Conservation (phyloP, 2,888 invertebrate species). For the Stenichneumon culpator region DNA sequence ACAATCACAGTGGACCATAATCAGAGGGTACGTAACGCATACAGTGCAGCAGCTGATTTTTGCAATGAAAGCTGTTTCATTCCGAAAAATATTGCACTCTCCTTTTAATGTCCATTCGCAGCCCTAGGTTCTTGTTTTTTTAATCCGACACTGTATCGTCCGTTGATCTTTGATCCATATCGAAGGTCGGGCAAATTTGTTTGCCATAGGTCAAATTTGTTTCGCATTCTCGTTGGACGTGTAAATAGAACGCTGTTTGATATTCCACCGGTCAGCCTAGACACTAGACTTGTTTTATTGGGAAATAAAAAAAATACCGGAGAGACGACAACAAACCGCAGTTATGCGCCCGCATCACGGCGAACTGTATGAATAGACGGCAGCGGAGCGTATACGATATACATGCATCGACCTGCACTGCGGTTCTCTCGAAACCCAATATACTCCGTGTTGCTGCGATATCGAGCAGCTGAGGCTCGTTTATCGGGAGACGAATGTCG, state of each 20-base stretch:
- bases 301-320: conserved; percentile 5
- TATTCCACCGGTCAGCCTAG: not conserved
- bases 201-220: not conserved
- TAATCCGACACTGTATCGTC: not conserved
- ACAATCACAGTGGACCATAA: conserved; percentile 66
- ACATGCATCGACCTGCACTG: conserved; percentile 52
- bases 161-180: not conserved
- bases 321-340: not conserved
- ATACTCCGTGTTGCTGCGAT: not conserved
- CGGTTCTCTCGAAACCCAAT: conserved; percentile 32
- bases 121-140: not conserved
- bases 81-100: not conserved
- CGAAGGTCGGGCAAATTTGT: not conserved
- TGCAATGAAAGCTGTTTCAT: not conserved
- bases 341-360: conserved; percentile 50
- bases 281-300: not conserved
- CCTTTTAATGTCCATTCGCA: not conserved
- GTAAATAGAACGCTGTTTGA: conserved; percentile 2
- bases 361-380: conserved; percentile 16
- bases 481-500: not conserved
- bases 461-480: not conserved
- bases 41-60: not conserved
- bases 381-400: conserved; percentile 18
- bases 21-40: conserved; percentile 19
- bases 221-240: not conserved